phyloP scores from a whole-genome alignment of 2,113 vertebrate species.

The Spea bombifrons region DNA sequence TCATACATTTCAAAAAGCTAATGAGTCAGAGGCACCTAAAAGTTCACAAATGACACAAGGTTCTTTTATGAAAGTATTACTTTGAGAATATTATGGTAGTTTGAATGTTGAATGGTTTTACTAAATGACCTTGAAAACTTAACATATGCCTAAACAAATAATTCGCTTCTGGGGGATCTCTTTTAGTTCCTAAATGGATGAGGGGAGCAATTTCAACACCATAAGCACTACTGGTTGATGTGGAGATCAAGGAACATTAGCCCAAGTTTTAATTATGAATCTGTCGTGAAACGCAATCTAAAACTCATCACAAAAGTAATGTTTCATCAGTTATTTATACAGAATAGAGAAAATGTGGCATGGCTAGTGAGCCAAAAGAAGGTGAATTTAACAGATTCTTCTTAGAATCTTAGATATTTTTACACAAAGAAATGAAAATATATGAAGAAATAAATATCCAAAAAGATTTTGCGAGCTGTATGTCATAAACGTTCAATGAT shows the following conservation, averaged over 20 bases:
- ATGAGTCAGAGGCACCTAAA: neutral
- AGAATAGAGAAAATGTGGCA: neutral
- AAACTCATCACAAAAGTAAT: neutral
- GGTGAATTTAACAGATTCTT: too few relatives aligned
- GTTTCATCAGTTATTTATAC: neutral
- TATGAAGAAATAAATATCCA: too few relatives aligned
- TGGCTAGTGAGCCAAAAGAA: too few relatives aligned
- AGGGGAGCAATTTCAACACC: too few relatives aligned
- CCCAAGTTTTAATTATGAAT: neutral
- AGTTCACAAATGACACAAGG: neutral
- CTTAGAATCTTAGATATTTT: too few relatives aligned
- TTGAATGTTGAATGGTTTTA: neutral
- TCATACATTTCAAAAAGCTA: neutral
- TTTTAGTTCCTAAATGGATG: neutral
- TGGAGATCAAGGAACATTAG: neutral
- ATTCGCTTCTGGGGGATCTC: neutral
- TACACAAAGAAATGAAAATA: too few relatives aligned
- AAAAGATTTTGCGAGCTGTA: too few relatives aligned
- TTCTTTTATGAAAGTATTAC: neutral
- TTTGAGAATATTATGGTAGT: neutral
- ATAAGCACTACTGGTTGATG: neutral
- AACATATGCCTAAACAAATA: neutral
- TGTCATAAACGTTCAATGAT: too few relatives aligned
- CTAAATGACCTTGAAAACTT: neutral
- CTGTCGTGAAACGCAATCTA: neutral